Evolutionary conservation across 2,888 invertebrate genomes (phyloP).

Genomic region (Zygothrica quintamaculata): DNA sequence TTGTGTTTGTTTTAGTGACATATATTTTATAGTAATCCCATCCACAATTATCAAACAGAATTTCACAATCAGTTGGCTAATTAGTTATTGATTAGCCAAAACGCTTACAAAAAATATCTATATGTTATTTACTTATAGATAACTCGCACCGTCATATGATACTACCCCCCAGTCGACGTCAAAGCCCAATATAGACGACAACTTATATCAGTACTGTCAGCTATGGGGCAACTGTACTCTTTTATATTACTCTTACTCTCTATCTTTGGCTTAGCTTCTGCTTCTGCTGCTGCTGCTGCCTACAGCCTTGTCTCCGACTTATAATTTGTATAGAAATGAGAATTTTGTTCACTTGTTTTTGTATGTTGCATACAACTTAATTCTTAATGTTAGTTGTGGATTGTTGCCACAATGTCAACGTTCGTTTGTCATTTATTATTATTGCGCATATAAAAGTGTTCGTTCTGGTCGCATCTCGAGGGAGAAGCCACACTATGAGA

Average conservation of each 20-base stretch:
- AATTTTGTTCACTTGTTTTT: too few relatives aligned
- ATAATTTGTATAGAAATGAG: too few relatives aligned
- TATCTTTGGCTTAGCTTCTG: too few relatives aligned
- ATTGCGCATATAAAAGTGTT: too few relatives aligned
- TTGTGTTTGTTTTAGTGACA: constrained; percentile 8
- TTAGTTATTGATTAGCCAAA: constrained; percentile 71
- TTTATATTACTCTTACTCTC: too few relatives aligned
- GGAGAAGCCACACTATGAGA: constrained; percentile 50
- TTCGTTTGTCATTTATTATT: too few relatives aligned
- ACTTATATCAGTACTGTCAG: not conserved
- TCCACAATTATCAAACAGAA: constrained; percentile 33
- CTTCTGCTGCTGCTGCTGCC: too few relatives aligned
- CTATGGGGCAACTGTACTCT: too few relatives aligned
- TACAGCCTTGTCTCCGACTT: too few relatives aligned
- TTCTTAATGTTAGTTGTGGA: too few relatives aligned
- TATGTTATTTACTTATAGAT: constrained; percentile 52
- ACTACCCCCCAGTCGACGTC: constrained; percentile 11
- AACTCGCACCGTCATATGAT: constrained; percentile 49
- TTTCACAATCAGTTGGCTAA: constrained; percentile 65
- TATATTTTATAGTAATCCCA: constrained; percentile 61
- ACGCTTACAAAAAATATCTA: constrained; percentile 34
- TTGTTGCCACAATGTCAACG: too few relatives aligned
- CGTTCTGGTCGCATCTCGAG: constrained; percentile 31
- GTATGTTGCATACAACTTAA: too few relatives aligned
- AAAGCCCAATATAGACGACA: not conserved